Evolutionary conservation across 2,888 invertebrate species (phyloP).

Genomic region (Acrobasis consociella): DNA sequence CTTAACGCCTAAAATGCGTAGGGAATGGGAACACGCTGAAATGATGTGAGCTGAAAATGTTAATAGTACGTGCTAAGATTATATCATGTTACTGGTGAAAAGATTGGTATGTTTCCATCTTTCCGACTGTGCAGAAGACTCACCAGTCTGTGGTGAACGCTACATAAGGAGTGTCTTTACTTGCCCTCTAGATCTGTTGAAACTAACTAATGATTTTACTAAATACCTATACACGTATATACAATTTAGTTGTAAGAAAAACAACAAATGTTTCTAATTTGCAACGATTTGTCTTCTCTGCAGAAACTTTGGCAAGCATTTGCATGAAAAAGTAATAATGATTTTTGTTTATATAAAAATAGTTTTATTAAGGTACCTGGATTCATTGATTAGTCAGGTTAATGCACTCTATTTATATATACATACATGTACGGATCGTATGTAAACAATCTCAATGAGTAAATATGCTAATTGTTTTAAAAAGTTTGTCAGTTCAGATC

Average conservation of each 20-base stretch:
- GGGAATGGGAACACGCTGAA: no score
- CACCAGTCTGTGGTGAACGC: no score
- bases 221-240: neutral
- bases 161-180: no score
- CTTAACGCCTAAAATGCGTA: no score
- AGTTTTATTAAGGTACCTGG: neutral
- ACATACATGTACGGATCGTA: neutral
- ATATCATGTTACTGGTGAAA: no score
- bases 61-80: no score
- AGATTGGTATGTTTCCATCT: no score
- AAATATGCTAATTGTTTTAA: conserved; percentile 9
- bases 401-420: neutral
- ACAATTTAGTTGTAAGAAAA: neutral
- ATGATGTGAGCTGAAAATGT: no score
- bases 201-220: neutral
- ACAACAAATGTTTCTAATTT: conserved; percentile 8
- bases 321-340: neutral
- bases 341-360: neutral
- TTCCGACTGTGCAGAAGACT: no score
- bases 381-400: neutral
- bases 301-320: conserved; percentile 8
- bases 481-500: conserved; percentile 1
- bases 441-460: conserved; percentile 12
- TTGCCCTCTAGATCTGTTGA: neutral
- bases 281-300: neutral